Percentiles rank a stretch among this genome's conserved stretches.
phyloP scores from a whole-genome alignment of 2,888 invertebrate species.

The Archips crataeganus region DNA sequence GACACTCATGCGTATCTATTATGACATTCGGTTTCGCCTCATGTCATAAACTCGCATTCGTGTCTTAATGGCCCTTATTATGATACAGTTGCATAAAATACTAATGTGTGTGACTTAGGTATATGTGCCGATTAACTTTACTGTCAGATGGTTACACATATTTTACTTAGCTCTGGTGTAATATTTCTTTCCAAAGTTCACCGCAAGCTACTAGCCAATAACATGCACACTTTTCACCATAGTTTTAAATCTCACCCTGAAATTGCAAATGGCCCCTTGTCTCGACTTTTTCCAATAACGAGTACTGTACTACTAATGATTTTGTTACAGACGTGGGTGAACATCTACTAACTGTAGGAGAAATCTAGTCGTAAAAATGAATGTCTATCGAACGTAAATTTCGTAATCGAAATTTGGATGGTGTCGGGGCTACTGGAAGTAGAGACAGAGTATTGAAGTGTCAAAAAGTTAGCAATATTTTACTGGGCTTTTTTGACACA shows the following conservation, averaged over 20 bases:
- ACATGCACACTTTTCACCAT: conserved; percentile 20
- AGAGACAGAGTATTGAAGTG: too few species aligned
- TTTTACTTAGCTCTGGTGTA: neutral
- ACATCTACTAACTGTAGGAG: neutral
- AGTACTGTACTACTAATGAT: conserved; percentile 47
- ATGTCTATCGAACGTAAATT: neutral
- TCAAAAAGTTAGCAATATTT: too few species aligned
- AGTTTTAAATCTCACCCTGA: conserved; percentile 43
- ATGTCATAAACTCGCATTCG: too few species aligned
- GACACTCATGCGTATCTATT: too few species aligned
- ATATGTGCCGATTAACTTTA: neutral
- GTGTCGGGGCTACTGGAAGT: too few species aligned
- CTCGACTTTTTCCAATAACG: conserved; percentile 53
- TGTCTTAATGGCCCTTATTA: too few species aligned
- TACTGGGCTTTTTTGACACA: too few species aligned
- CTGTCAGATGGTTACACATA: neutral
- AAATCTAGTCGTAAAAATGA: neutral
- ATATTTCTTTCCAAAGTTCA: conserved; percentile 14
- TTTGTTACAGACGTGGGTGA: neutral
- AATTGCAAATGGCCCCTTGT: conserved; percentile 48
- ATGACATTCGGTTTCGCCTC: too few species aligned
- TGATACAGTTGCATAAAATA: too few species aligned
- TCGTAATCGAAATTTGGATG: neutral
- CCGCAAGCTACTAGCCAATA: conserved; percentile 11
- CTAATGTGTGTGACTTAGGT: too few species aligned